These are phyloP conservation scores for Anoplolepis gracilipes DNA, from an alignment of 1,140 invertebrate species.

Conservation along the genomic window DNA sequence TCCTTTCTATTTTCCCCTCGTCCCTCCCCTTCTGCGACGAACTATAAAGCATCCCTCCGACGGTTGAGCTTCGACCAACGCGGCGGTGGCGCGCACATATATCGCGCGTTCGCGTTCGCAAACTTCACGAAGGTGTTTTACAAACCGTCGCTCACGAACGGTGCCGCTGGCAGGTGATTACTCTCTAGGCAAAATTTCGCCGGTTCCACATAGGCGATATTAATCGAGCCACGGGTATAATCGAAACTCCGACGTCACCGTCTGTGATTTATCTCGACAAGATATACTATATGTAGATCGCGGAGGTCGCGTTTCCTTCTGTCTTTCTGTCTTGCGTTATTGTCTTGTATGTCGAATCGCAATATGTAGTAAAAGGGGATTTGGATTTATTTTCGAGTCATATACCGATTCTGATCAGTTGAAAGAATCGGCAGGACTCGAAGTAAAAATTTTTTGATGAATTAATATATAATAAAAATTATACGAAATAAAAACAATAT, in stretches of 20 bases:
- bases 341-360: too few relatives aligned
- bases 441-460: background rate
- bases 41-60: constrained; percentile 32
- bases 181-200: constrained; percentile 60
- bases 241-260: constrained; percentile 36
- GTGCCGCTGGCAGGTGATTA: constrained; percentile 11
- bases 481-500: background rate
- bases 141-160: constrained; percentile 53
- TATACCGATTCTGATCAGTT: background rate
- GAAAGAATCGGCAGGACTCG: background rate
- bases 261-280: constrained; percentile 39
- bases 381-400: background rate
- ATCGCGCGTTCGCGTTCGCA: constrained; percentile 45
- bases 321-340: background rate
- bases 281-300: constrained; percentile 28
- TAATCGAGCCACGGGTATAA: constrained; percentile 51
- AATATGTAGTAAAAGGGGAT: background rate
- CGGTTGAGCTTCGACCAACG: too few relatives aligned
- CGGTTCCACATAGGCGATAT: constrained; percentile 49
- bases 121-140: constrained; percentile 57
- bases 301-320: background rate
- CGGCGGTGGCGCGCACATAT: background rate
- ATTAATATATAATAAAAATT: background rate
- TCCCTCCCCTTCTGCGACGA: background rate
- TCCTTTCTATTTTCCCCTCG: background rate